A percentile compares a stretch with the other conserved stretches of the same genome.
Conservation (phyloP, 1,140 invertebrate genomes). For the Aplysia californica region DNA sequence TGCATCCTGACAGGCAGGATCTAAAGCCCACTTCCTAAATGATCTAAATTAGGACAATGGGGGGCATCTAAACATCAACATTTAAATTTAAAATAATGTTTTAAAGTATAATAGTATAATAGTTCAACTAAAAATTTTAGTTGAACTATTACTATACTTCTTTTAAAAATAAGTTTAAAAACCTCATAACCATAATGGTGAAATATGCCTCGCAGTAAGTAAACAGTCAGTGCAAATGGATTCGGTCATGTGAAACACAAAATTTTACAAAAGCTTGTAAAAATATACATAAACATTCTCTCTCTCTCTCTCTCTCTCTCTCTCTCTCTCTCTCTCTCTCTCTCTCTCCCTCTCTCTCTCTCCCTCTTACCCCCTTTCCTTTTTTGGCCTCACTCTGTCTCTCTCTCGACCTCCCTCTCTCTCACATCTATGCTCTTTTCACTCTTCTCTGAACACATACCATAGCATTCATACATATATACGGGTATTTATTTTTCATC, state of each 20-base stretch:
- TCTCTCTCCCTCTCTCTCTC: constrained; percentile 2
- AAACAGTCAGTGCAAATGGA: too few relatives aligned
- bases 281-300: neutral
- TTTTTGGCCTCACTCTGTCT: neutral
- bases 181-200: neutral
- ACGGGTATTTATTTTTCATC: neutral
- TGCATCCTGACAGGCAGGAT: too few relatives aligned
- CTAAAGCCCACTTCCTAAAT: too few relatives aligned
- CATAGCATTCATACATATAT: too few relatives aligned
- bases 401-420: neutral
- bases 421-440: neutral
- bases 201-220: too few relatives aligned
- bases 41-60: too few relatives aligned
- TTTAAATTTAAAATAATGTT: too few relatives aligned
- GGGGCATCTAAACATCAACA: too few relatives aligned
- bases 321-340: constrained; percentile 18
- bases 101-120: too few relatives aligned
- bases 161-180: neutral
- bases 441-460: neutral
- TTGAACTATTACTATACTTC: constrained; percentile 2
- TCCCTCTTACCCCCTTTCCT: neutral
- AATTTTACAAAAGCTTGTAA: too few relatives aligned
- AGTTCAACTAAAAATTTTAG: too few relatives aligned
- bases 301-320: constrained; percentile 11
- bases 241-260: too few relatives aligned